A percentile compares a stretch with the other conserved stretches of the same genome.
phyloP scores from a whole-genome alignment of 2,113 vertebrate species.

The Neodontobutis hainanensis region DNA sequence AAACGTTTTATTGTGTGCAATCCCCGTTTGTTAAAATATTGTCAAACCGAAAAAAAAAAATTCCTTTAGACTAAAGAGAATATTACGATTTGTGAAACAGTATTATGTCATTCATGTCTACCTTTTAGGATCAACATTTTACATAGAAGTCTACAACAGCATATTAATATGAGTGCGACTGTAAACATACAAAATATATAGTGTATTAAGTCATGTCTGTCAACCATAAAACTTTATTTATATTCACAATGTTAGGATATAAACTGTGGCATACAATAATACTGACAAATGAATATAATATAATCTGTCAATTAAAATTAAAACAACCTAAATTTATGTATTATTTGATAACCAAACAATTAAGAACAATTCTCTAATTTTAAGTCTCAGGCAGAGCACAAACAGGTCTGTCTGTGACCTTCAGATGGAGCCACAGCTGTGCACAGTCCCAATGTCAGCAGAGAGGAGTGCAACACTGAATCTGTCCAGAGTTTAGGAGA shows the following conservation, averaged over 20 bases:
- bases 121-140: too few relatives aligned
- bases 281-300: constrained; percentile 43
- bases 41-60: too few relatives aligned
- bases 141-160: too few relatives aligned
- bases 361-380: constrained; percentile 13
- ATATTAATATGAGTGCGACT: too few relatives aligned
- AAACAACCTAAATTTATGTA: constrained; percentile 22
- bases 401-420: constrained; percentile 7
- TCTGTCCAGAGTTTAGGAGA: constrained; percentile 78
- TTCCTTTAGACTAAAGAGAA: too few relatives aligned
- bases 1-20: too few relatives aligned
- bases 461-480: background rate
- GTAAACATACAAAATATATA: background rate
- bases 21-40: too few relatives aligned
- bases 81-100: too few relatives aligned
- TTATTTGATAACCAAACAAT: constrained; percentile 36
- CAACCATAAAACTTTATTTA: constrained; percentile 63
- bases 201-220: background rate
- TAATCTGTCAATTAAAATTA: constrained; percentile 17
- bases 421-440: background rate
- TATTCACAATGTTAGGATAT: constrained; percentile 20
- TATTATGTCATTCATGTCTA: too few relatives aligned
- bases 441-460: background rate
- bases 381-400: background rate
- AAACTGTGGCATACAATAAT: constrained; percentile 45